Percentiles rank a stretch among this genome's conserved stretches.
Evolutionary conservation across 2,797 vertebrate genomes (phyloP).

Genomic region (Leontocebus nigricollis): DNA sequence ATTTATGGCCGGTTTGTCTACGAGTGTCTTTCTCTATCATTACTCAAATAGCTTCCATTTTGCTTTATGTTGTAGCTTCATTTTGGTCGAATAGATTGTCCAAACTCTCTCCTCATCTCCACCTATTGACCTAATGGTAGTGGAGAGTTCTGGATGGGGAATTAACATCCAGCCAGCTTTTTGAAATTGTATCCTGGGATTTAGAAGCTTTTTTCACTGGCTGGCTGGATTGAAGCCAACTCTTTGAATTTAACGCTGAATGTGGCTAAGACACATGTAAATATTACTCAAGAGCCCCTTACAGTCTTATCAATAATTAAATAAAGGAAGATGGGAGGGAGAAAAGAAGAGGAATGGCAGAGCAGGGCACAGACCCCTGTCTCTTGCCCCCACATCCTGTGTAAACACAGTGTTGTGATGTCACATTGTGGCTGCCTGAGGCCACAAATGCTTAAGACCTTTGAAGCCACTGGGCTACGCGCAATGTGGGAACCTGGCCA

Average conservation of each 20-base stretch:
- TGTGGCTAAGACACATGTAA: not conserved
- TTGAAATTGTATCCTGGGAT: not conserved
- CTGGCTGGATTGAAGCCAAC: not conserved
- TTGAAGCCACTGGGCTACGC: not conserved
- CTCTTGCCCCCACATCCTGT: not conserved
- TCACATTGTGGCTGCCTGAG: not conserved
- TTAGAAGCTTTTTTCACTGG: not conserved
- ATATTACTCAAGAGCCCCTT: not conserved
- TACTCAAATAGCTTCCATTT: not conserved
- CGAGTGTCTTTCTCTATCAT: not conserved
- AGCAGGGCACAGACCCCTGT: not conserved
- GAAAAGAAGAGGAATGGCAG: not conserved
- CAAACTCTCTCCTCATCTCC: not conserved
- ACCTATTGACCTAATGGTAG: not conserved
- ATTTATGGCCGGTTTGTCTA: not conserved
- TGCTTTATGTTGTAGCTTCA: not conserved
- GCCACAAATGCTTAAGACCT: not conserved
- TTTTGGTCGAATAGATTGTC: not conserved
- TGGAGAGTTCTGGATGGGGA: not conserved
- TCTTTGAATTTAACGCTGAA: conserved; percentile 1
- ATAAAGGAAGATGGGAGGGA: not conserved
- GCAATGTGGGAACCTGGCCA: not conserved
- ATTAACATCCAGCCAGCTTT: not conserved
- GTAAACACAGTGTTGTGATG: not conserved
- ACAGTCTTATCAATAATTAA: not conserved